phyloP scores from a whole-genome alignment of 2,888 invertebrate genomes.

The Pseudococcus longispinus region DNA sequence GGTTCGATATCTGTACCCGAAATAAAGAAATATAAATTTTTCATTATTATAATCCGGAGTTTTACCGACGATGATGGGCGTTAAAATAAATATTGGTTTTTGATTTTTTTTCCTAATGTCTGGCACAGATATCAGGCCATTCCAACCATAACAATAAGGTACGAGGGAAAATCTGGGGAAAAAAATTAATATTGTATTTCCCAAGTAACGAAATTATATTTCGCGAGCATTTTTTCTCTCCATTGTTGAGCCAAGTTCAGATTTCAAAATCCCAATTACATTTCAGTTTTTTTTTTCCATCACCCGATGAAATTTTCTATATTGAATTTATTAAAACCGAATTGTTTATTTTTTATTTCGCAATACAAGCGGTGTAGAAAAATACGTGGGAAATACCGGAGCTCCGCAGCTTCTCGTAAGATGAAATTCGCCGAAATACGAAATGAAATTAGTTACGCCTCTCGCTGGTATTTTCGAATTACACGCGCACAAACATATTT shows the following conservation, averaged over 20 bases:
- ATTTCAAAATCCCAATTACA: neutral
- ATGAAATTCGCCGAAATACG: neutral
- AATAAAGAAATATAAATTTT: slow-evolving; percentile 12
- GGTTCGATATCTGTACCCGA: neutral
- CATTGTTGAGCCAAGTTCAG: neutral
- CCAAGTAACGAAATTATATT: slow-evolving; percentile 10
- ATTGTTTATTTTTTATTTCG: neutral
- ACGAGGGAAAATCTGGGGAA: neutral
- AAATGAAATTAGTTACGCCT: neutral
- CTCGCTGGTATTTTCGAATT: neutral
- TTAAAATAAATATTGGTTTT: slow-evolving; percentile 19
- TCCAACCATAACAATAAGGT: neutral
- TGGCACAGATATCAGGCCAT: neutral
- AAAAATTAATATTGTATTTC: neutral
- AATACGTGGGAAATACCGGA: neutral
- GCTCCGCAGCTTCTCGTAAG: neutral
- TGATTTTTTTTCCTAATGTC: neutral
- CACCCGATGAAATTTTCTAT: neutral
- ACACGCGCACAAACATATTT: neutral
- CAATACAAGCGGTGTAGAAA: neutral
- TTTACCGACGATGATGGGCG: neutral
- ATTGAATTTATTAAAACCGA: slow-evolving; percentile 6
- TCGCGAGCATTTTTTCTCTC: neutral
- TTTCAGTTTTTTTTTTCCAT: neutral
- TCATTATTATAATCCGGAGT: slow-evolving; percentile 9